Conservation (phyloP, 2,888 invertebrate species). For the Peribatodes rhomboidaria region DNA sequence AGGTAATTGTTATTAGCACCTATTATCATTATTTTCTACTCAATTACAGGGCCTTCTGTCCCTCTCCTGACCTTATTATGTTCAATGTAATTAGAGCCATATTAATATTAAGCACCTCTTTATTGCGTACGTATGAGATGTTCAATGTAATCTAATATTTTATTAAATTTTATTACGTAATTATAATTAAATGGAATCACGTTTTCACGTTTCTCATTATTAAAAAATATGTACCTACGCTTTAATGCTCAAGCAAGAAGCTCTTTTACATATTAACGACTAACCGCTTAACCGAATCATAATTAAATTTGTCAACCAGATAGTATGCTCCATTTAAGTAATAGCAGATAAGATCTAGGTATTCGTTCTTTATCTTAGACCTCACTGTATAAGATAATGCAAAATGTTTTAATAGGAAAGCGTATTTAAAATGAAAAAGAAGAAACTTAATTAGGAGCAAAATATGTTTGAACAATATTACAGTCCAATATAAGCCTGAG, state of each 20-base stretch:
- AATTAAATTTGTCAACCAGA: no score
- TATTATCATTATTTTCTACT: slow-evolving; percentile 34
- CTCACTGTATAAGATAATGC: no score
- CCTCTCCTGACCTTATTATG: slow-evolving; percentile 25
- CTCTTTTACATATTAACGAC: no score
- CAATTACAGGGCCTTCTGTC: slow-evolving; percentile 31
- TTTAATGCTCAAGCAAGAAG: no score
- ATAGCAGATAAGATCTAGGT: no score
- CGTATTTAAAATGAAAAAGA: no score
- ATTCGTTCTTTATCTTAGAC: no score
- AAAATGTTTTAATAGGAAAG: no score
- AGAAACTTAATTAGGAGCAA: not conserved
- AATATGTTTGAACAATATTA: not conserved
- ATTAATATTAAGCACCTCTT: slow-evolving; percentile 28
- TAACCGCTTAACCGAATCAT: no score
- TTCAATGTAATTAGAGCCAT: slow-evolving; percentile 21
- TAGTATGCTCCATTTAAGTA: no score
- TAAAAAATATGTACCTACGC: no score
- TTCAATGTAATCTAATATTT: not conserved
- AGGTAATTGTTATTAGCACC: slow-evolving; percentile 26
- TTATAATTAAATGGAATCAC: not conserved
- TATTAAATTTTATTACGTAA: not conserved
- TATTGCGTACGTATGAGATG: slow-evolving; percentile 5
- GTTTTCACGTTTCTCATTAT: not conserved
- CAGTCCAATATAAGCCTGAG: not conserved